These are phyloP conservation scores for Ciconia boyciana DNA, from an alignment of 2,113 vertebrate species.

Conservation along the genomic window DNA sequence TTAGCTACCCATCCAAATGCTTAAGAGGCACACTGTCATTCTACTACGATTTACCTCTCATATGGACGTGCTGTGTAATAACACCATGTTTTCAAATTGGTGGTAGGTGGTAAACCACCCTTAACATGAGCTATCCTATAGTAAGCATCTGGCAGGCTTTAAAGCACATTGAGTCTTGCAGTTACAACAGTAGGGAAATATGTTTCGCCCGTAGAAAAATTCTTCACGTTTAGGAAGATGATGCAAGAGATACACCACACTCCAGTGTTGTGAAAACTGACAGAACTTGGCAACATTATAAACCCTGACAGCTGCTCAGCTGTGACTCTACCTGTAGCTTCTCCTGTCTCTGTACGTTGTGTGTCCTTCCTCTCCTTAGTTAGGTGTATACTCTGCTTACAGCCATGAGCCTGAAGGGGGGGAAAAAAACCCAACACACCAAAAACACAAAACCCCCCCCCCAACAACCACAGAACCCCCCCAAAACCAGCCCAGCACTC, in stretches of 20 bases:
- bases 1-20: too few relatives aligned
- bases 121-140: background rate
- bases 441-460: too few relatives aligned
- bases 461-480: too few relatives aligned
- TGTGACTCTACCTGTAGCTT: background rate
- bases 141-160: background rate
- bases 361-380: too few relatives aligned
- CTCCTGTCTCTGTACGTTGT: too few relatives aligned
- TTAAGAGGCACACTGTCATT: too few relatives aligned
- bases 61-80: accelerated
- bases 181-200: background rate
- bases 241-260: background rate
- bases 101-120: too few relatives aligned
- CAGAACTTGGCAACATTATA: background rate
- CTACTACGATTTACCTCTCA: background rate
- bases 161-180: background rate
- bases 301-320: background rate
- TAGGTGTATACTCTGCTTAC: too few relatives aligned
- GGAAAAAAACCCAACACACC: too few relatives aligned
- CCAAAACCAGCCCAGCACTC: background rate
- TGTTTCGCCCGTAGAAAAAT: background rate
- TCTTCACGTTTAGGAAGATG: background rate
- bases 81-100: background rate
- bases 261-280: background rate
- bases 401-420: background rate